Conservation (phyloP, 2,888 invertebrate genomes). For the Thumatha senex region DNA sequence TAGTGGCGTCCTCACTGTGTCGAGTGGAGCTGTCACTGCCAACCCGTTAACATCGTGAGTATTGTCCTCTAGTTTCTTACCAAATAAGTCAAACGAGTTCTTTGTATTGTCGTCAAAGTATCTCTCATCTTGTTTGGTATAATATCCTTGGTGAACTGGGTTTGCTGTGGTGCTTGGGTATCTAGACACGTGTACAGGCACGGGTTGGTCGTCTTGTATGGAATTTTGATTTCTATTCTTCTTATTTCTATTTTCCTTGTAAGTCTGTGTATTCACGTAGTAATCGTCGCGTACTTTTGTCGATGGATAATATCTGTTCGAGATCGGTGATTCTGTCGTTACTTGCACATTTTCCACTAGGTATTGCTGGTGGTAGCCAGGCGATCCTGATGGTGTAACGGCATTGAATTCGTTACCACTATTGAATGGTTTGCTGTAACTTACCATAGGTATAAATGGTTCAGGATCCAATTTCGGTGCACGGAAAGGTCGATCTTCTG, state of each 20-base stretch:
- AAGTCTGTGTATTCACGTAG: constrained; percentile 61
- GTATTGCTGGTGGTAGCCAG: constrained; percentile 71
- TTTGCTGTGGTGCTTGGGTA: constrained; percentile 79
- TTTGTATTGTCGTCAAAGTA: constrained; percentile 89
- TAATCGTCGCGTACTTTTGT: constrained; percentile 75
- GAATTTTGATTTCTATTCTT: constrained; percentile 63
- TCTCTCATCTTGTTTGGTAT: constrained; percentile 86
- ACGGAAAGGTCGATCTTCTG: constrained; percentile 72
- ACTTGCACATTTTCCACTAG: constrained; percentile 73
- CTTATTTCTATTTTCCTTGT: constrained; percentile 57
- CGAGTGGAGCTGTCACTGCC: constrained; percentile 73
- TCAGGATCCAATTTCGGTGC: constrained; percentile 83
- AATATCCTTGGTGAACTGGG: constrained; percentile 84
- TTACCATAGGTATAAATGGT: constrained; percentile 86
- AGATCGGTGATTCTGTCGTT: constrained; percentile 78
- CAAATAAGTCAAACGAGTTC: constrained; percentile 89
- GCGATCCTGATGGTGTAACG: constrained; percentile 66
- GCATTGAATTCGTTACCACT: constrained; percentile 72
- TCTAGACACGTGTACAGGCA: constrained; percentile 53
- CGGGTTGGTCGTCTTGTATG: constrained; percentile 64
- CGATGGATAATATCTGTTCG: constrained; percentile 78
- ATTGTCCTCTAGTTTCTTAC: constrained; percentile 85
- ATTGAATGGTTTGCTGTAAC: constrained; percentile 79
- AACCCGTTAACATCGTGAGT: constrained; percentile 74
- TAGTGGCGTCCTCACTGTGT: constrained; percentile 73